Evolutionary conservation across 2,797 vertebrate genomes (phyloP).

Genomic region (Pelodytes ibericus): DNA sequence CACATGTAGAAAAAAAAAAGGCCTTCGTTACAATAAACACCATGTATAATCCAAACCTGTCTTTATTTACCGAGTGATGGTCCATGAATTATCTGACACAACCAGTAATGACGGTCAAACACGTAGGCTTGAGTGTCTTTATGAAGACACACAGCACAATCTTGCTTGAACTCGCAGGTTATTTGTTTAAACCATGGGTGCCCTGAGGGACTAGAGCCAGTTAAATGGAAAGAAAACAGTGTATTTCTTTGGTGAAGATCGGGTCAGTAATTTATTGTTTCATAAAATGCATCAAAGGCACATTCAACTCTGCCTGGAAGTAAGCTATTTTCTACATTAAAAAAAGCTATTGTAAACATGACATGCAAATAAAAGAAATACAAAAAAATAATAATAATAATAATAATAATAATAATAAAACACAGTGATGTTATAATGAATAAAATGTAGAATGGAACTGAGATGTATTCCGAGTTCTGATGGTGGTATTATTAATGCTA

Average conservation of each 20-base stretch:
- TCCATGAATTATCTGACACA: neutral
- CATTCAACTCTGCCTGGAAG: neutral
- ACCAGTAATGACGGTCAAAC: conserved; percentile 3
- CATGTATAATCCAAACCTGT: neutral
- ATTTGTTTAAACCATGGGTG: conserved; percentile 20
- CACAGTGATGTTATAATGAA: no score
- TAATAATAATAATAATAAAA: no score
- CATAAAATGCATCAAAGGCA: conserved; percentile 11
- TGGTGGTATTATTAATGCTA: no score
- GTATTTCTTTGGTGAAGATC: neutral
- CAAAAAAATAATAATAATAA: no score
- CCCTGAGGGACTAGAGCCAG: conserved; percentile 23
- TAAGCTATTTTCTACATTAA: neutral
- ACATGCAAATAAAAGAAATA: neutral
- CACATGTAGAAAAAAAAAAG: no score
- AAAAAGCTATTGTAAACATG: neutral
- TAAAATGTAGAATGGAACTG: no score
- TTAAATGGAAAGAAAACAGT: conserved; percentile 20
- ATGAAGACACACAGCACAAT: conserved; percentile 9
- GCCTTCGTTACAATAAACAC: neutral
- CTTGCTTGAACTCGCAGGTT: conserved; percentile 10
- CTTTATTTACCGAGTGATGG: neutral
- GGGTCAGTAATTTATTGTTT: neutral
- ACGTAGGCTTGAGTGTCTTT: conserved; percentile 13
- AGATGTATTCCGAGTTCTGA: no score